These are phyloP conservation scores for Diorhabda elongata DNA, from an alignment of 1,140 invertebrate species.

Conservation along the genomic window DNA sequence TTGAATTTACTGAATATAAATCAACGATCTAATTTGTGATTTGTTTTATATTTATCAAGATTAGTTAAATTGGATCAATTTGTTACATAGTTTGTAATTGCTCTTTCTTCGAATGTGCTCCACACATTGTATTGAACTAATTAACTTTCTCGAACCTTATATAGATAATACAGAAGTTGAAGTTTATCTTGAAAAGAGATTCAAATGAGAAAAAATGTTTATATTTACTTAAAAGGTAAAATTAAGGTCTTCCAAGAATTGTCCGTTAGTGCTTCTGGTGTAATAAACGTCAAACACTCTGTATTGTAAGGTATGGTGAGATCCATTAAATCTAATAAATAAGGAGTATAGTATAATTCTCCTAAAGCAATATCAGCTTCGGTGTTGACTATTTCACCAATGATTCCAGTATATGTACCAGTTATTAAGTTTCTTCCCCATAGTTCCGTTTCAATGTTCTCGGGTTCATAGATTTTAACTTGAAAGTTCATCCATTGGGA, in stretches of 20 bases:
- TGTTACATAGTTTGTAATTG: too few relatives aligned
- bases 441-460: slow-evolving; percentile 54
- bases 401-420: slow-evolving; percentile 61
- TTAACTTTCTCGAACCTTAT: too few relatives aligned
- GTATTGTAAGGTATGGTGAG: slow-evolving; percentile 73
- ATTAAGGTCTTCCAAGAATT: slow-evolving; percentile 80
- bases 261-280: slow-evolving; percentile 70
- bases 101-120: too few relatives aligned
- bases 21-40: too few relatives aligned
- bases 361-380: slow-evolving; percentile 71
- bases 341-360: slow-evolving; percentile 68
- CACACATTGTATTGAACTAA: too few relatives aligned
- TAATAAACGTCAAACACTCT: slow-evolving; percentile 77
- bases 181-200: too few relatives aligned
- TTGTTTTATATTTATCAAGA: too few relatives aligned
- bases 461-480: slow-evolving; percentile 59
- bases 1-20: too few relatives aligned
- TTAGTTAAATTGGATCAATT: too few relatives aligned
- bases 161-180: too few relatives aligned
- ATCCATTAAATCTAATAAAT: slow-evolving; percentile 65
- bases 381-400: slow-evolving; percentile 62
- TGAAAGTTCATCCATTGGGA: slow-evolving; percentile 66
- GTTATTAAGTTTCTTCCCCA: slow-evolving; percentile 62
- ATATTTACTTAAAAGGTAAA: slow-evolving; percentile 67
- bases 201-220: too few relatives aligned